phyloP scores from a whole-genome alignment of 30 jellyfish, hydroid and myxozoan species.

The Rhopilema esculentum region DNA sequence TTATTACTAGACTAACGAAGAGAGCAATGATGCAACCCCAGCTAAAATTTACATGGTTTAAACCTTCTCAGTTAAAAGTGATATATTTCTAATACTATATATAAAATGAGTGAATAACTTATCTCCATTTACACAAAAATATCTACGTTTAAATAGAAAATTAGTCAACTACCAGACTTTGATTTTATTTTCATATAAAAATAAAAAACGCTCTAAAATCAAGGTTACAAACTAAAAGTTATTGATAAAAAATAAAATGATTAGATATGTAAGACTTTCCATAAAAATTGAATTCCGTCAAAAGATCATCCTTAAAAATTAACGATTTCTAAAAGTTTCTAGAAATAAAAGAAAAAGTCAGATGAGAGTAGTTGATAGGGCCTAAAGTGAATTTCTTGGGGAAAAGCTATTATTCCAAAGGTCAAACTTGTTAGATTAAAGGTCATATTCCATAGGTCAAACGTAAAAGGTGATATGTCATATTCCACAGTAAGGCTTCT shows the following conservation, averaged over 20 bases:
- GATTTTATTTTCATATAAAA: too few species aligned
- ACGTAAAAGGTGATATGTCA: not conserved
- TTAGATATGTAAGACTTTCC: not conserved
- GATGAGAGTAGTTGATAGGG: not conserved
- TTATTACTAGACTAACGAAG: not conserved
- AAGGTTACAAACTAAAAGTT: not conserved
- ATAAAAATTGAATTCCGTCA: not conserved
- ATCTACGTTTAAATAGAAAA: not conserved
- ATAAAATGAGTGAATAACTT: not conserved
- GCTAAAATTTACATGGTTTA: not conserved
- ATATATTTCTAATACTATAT: too few species aligned
- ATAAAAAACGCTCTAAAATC: too few species aligned
- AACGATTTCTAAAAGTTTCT: too few species aligned
- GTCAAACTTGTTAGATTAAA: not conserved
- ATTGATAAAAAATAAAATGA: not conserved
- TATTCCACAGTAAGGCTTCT: too few species aligned
- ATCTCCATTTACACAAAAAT: not conserved
- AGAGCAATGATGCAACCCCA: not conserved
- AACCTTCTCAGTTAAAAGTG: not conserved
- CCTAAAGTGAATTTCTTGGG: not conserved
- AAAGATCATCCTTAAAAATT: not conserved
- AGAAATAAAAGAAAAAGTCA: too few species aligned
- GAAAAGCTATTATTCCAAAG: not conserved
- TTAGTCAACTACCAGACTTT: not conserved
- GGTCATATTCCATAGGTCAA: not conserved